phyloP scores from a whole-genome alignment of 2,113 vertebrate genomes.

The Cephalopholis sonnerati region DNA sequence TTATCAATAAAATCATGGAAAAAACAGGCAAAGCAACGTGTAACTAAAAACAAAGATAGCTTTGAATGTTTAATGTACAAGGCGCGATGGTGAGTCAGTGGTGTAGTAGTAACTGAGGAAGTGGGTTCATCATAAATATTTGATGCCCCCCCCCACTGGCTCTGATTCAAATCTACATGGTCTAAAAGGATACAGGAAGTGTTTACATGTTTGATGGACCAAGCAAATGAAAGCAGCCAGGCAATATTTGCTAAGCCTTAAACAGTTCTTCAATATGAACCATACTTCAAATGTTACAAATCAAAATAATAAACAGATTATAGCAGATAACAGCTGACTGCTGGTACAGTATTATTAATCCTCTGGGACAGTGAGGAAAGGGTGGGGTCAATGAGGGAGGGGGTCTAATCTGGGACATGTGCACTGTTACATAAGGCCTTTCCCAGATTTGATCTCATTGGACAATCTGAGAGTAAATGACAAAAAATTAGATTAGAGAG shows the following conservation, averaged over 20 bases:
- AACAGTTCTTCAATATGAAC: background rate
- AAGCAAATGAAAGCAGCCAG: background rate
- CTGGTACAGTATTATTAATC: background rate
- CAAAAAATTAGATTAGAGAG: background rate
- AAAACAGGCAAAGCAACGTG: background rate
- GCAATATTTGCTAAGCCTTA: background rate
- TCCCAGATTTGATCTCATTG: background rate
- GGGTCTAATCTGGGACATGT: slow-evolving; percentile 13
- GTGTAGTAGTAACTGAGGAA: slow-evolving; percentile 23
- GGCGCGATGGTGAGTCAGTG: slow-evolving; percentile 4
- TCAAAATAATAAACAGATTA: background rate
- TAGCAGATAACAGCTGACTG: background rate
- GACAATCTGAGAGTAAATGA: background rate
- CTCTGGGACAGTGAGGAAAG: background rate
- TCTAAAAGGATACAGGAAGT: background rate
- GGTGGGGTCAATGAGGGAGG: background rate
- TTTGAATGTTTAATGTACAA: slow-evolving; percentile 21
- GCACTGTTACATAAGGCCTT: background rate
- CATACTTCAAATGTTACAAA: background rate
- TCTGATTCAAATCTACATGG: background rate
- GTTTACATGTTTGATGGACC: background rate
- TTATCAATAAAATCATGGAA: background rate
- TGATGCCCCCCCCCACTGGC: slow-evolving; percentile 12
- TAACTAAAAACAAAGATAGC: background rate
- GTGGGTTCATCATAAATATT: slow-evolving; percentile 42